Percentiles rank a stretch among this genome's conserved stretches.
phyloP scores from a whole-genome alignment of 2,797 vertebrate species.

The Passerculus sandwichensis region DNA sequence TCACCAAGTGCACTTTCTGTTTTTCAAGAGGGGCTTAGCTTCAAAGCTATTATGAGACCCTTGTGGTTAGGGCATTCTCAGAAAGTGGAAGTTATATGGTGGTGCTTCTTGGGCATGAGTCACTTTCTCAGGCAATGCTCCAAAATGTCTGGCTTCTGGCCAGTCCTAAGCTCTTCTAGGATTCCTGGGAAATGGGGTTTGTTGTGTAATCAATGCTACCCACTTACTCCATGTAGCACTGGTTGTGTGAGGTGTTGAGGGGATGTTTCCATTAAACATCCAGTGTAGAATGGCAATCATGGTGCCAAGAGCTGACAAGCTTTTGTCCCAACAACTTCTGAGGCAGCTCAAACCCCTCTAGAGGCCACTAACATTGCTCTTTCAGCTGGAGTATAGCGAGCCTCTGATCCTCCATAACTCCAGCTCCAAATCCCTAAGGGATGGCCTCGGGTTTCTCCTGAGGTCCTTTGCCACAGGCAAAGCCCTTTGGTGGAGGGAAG shows the following conservation, averaged over 20 bases:
- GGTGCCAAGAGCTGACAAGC: not conserved
- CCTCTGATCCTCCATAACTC: not conserved
- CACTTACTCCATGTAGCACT: not conserved
- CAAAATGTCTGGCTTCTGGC: not conserved
- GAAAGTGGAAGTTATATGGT: not conserved
- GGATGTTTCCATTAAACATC: not conserved
- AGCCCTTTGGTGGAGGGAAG: no score
- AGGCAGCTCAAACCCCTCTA: not conserved
- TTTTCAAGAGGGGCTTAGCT: not conserved
- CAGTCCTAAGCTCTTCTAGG: not conserved
- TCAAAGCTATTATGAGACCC: not conserved
- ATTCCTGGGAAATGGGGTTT: not conserved
- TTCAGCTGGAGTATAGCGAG: not conserved
- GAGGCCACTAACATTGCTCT: accelerated
- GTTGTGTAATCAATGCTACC: not conserved
- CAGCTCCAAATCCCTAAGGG: not conserved
- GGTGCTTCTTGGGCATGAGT: not conserved
- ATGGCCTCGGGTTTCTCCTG: accelerated
- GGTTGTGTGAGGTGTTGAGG: not conserved
- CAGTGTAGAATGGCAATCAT: accelerated
- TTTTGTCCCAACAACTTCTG: not conserved
- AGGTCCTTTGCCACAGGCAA: not conserved
- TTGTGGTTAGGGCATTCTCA: not conserved
- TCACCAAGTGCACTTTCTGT: not conserved
- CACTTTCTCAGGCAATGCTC: not conserved